Conservation (phyloP, 2,888 invertebrate species). For the Amphipoea oculea region DNA sequence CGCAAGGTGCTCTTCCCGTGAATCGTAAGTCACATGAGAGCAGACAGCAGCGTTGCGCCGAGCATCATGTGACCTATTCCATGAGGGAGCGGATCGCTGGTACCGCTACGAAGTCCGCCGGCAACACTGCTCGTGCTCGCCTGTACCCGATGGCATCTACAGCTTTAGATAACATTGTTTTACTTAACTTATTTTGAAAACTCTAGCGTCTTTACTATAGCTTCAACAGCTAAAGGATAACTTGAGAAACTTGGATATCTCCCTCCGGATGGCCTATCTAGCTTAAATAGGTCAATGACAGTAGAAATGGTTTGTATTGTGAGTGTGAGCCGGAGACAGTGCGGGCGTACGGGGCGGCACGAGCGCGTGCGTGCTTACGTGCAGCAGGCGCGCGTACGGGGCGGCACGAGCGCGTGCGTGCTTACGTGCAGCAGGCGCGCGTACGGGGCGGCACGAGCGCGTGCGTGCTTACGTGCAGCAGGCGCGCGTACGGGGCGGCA, state of each 20-base stretch:
- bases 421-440: constrained; percentile 88
- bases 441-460: constrained; percentile 90
- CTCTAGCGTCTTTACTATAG: constrained; percentile 49
- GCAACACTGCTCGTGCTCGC: constrained; percentile 15
- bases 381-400: constrained; percentile 88
- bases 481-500: constrained; percentile 89
- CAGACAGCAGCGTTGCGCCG: background rate
- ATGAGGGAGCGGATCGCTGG: background rate
- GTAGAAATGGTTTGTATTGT: background rate
- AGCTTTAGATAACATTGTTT: constrained; percentile 18
- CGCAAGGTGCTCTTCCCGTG: background rate
- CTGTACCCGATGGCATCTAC: constrained; percentile 5
- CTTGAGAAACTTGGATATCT: constrained; percentile 5
- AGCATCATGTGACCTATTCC: background rate
- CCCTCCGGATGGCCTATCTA: background rate
- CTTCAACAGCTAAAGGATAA: constrained; percentile 22
- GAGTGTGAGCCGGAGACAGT: background rate
- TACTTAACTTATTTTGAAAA: constrained; percentile 32
- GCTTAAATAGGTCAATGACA: constrained; percentile 3
- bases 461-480: constrained; percentile 83
- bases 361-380: constrained; percentile 70
- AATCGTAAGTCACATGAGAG: background rate
- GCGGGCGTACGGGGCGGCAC: background rate
- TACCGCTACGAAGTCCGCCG: background rate
- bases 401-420: constrained; percentile 88